phyloP scores from a whole-genome alignment of 53 echinoderm and acorn worm genomes.

The Crossaster papposus region DNA sequence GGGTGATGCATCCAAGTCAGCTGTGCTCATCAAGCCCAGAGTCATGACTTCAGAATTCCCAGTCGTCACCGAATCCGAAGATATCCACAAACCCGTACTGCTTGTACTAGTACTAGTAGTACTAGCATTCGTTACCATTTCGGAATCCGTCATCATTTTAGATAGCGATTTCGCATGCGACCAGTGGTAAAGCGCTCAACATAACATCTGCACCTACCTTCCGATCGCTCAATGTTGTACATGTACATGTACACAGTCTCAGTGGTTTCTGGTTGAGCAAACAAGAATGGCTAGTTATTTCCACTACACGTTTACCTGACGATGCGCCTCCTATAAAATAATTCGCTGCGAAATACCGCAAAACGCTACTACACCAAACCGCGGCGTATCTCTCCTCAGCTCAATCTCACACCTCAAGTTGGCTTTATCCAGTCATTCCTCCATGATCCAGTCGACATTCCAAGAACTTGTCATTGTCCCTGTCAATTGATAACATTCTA shows the following conservation, averaged over 20 bases:
- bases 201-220: not conserved
- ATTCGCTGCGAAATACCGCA: not conserved
- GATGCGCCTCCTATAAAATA: not conserved
- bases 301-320: not conserved
- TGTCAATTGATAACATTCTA: not conserved
- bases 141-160: slow-evolving; percentile 41
- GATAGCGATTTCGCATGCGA: not conserved
- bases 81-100: slow-evolving; percentile 5
- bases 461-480: no score
- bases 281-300: slow-evolving; percentile 8
- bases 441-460: no score
- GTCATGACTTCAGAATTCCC: not conserved
- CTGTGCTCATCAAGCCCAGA: not conserved
- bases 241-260: not conserved
- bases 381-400: slow-evolving; percentile 10
- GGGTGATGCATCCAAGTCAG: not conserved
- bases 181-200: not conserved
- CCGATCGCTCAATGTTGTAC: not conserved
- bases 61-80: not conserved
- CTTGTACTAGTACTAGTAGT: no score
- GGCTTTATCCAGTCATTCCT: no score
- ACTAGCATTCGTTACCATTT: not conserved
- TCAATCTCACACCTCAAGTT: not conserved
- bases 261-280: slow-evolving; percentile 10
- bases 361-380: not conserved